Base-by-base conservation (phyloP, 2,888 invertebrate species). In the Drosophila pseudotakahashii region DNA sequence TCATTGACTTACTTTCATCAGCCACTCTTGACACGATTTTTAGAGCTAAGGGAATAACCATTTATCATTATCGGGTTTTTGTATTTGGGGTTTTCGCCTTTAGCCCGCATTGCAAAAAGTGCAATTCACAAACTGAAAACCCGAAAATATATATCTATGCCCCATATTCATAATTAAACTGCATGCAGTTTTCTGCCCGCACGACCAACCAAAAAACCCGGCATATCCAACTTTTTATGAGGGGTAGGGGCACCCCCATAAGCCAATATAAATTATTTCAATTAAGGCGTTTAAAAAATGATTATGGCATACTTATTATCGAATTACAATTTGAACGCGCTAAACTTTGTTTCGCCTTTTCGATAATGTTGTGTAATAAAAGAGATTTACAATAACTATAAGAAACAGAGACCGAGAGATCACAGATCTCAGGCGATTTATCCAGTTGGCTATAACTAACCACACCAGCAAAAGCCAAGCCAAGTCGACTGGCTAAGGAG, bases 271-370 rank as follows among this genome's bases (percentile, higher is more conserved):
- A 82, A 88, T 85, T 85, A 74, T 81, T 82, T 82, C 81, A 82
- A 85, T 82, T 82, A 85, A 73, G 88, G 81, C 81, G 88, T 85
- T 82, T 88, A 77, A 74, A 75, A 85, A 81, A 88, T 85, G 85
- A 82, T 82, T 84, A 88, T 85, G 88, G 79, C 79, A 68, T 57
- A 78, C 77, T 82, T 85, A 81, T 76, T 77, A 81, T 81, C 69
- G 71, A 77, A 76, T 84, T 88, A 81, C 79, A 70, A 75, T 81
- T 80, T 55, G 64, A 77, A 63, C 77, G 63, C 67, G 77, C 69
- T 79, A 72, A 76, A 78, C 61, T 66, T 63, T 37, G 78, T 69
- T 75, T 78, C 71, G 57, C 14, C 64, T 68, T 73, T 84, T 76
- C 78, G 69, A 78, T 81, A 81, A 76, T 81, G 74, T 74, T 81